These are phyloP conservation scores for Metaphire vulgaris DNA, from an alignment of 1,140 invertebrate genomes.

Conservation along the genomic window DNA sequence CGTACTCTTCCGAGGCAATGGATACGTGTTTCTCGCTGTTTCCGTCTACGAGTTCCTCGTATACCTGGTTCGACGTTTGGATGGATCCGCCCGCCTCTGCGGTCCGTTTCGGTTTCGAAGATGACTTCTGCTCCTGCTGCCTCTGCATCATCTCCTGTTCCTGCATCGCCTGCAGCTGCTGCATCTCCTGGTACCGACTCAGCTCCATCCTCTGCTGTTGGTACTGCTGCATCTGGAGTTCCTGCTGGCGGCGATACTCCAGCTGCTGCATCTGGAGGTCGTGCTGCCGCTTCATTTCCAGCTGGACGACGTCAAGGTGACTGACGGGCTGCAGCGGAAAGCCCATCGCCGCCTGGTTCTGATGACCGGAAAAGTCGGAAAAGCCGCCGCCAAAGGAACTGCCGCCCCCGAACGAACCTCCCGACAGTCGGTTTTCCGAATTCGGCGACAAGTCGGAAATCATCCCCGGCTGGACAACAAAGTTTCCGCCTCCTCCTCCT, in stretches of 20 bases:
- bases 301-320: not conserved
- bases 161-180: not conserved
- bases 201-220: not conserved
- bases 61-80: not conserved
- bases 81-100: not conserved
- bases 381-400: too few relatives aligned
- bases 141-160: not conserved
- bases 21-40: not conserved
- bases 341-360: too few relatives aligned
- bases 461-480: not conserved
- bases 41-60: not conserved
- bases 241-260: not conserved
- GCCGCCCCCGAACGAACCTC: not conserved
- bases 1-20: not conserved
- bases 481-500: not conserved
- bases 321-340: not conserved
- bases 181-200: not conserved
- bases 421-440: not conserved
- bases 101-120: not conserved
- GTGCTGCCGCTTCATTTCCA: not conserved
- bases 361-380: not conserved
- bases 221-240: not conserved
- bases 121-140: not conserved
- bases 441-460: not conserved
- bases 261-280: not conserved